Conservation (phyloP, 2,113 vertebrate genomes). For the Cololabis saira region DNA sequence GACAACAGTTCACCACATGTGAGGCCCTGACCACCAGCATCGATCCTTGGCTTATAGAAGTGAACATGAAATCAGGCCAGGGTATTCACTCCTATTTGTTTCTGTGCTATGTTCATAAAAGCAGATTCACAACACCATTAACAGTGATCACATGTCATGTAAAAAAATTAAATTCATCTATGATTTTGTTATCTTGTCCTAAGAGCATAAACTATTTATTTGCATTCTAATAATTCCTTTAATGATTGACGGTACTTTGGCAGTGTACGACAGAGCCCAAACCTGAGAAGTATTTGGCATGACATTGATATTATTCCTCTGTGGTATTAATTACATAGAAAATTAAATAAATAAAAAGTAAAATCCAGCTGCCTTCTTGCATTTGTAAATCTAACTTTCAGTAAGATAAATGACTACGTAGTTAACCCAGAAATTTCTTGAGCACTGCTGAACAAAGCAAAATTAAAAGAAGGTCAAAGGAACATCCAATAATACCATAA, state of each 20-base stretch:
- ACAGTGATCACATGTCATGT: conserved; percentile 1
- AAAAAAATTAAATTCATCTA: conserved; percentile 15
- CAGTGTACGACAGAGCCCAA: too few relatives aligned
- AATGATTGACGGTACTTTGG: not conserved
- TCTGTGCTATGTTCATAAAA: not conserved
- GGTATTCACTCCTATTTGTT: not conserved
- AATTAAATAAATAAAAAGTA: too few relatives aligned
- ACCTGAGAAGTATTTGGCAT: too few relatives aligned
- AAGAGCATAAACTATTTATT: conserved; percentile 11
- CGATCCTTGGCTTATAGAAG: conserved; percentile 5
- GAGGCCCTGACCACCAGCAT: not conserved
- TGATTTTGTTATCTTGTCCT: not conserved
- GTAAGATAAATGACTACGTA: too few relatives aligned
- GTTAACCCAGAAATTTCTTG: too few relatives aligned
- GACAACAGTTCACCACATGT: conserved; percentile 13
- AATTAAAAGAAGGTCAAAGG: too few relatives aligned
- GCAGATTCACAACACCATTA: not conserved
- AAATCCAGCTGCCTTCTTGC: too few relatives aligned
- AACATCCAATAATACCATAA: too few relatives aligned
- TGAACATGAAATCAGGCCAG: not conserved
- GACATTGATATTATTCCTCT: too few relatives aligned
- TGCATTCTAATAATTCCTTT: not conserved
- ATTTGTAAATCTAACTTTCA: too few relatives aligned
- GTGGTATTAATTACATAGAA: too few relatives aligned
- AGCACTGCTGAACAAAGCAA: too few relatives aligned